Conservation (phyloP, 1,140 invertebrate species). For the Phortica variegata region DNA sequence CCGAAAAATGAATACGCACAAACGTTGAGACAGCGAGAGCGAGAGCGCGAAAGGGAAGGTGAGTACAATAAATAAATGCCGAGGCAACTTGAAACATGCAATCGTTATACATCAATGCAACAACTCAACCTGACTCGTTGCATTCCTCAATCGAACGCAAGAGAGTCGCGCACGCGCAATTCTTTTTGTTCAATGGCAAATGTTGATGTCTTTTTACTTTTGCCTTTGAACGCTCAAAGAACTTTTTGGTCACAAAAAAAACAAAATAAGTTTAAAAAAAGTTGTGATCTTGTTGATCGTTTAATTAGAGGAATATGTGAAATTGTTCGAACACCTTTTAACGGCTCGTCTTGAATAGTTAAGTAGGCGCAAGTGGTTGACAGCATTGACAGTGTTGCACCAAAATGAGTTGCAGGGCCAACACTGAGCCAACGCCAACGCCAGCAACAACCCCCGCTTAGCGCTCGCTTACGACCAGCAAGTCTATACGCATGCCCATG, state of each 20-base stretch:
- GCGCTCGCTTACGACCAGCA: neutral
- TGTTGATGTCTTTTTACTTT: no score
- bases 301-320: conserved; percentile 53
- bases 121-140: no score
- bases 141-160: no score
- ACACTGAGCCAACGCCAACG: neutral
- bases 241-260: neutral
- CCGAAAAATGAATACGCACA: neutral
- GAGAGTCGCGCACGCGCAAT: no score
- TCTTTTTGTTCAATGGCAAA: no score
- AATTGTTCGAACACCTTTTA: conserved; percentile 50
- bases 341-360: conserved; percentile 42
- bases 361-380: conserved; percentile 27
- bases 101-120: no score
- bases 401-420: neutral
- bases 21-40: neutral
- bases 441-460: neutral
- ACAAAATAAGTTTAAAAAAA: conserved; percentile 23
- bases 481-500: conserved; percentile 24
- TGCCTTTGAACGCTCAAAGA: no score
- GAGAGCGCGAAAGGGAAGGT: neutral
- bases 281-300: conserved; percentile 51
- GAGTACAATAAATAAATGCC: no score
- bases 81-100: no score
- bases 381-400: neutral